These are phyloP conservation scores for Aphelinus certus DNA, from an alignment of 1,140 invertebrate species.

Conservation along the genomic window DNA sequence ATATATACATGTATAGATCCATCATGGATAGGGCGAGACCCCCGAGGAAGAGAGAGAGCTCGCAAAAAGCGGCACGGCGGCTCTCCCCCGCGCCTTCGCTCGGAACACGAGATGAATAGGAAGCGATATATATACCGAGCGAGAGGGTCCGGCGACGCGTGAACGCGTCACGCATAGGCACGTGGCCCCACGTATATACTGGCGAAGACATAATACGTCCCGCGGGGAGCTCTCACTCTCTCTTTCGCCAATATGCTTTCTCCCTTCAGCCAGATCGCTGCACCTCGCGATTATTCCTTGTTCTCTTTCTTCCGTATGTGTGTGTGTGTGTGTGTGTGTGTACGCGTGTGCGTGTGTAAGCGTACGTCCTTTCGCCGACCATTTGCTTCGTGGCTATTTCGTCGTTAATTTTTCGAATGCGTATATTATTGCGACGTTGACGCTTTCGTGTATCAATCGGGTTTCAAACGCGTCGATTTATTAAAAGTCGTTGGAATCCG, in stretches of 20 bases:
- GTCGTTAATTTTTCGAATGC: too few species aligned
- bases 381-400: too few species aligned
- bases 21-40: background rate
- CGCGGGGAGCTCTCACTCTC: slow-evolving; percentile 9
- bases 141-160: slow-evolving; percentile 54
- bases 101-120: slow-evolving; percentile 40
- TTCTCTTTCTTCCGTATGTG: slow-evolving; percentile 5
- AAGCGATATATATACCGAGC: slow-evolving; percentile 52
- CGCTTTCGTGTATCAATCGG: too few species aligned
- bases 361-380: too few species aligned
- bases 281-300: slow-evolving; percentile 31
- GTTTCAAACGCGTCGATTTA: too few species aligned
- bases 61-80: background rate
- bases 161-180: slow-evolving; percentile 66
- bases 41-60: background rate
- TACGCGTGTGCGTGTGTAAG: too few species aligned
- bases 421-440: too few species aligned
- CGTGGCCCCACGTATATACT: slow-evolving; percentile 57
- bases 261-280: background rate
- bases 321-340: too few species aligned
- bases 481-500: too few species aligned
- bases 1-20: too few species aligned
- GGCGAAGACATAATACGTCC: slow-evolving; percentile 38
- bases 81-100: background rate
- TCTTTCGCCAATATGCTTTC: slow-evolving; percentile 18